A percentile compares a stretch with the other conserved stretches of the same genome.
These are phyloP conservation scores for Danio choprae DNA, from an alignment of 2,797 vertebrate genomes.

Conservation along the genomic window DNA sequence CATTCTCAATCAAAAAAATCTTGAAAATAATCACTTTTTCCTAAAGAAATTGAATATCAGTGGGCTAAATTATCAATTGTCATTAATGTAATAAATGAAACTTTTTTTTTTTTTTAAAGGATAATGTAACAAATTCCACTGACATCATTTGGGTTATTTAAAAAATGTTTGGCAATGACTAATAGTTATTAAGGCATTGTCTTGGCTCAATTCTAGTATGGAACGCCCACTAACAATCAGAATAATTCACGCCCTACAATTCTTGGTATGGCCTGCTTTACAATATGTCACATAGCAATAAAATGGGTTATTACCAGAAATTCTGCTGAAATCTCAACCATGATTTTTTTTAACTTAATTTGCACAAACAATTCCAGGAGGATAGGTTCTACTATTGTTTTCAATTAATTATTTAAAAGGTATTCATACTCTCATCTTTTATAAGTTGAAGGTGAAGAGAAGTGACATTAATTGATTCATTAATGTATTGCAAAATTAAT, in stretches of 20 bases:
- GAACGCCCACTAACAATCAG: conserved; percentile 6
- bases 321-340: not conserved
- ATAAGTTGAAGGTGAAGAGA: too few relatives aligned
- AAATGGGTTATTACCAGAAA: not conserved
- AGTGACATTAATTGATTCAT: too few relatives aligned
- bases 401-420: too few relatives aligned
- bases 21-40: not conserved
- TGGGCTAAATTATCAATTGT: not conserved
- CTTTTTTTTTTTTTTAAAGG: not conserved
- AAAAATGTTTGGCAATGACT: not conserved
- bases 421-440: not conserved
- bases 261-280: not conserved
- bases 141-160: not conserved
- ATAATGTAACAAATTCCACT: not conserved
- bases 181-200: not conserved
- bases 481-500: too few relatives aligned
- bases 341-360: too few relatives aligned
- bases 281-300: not conserved
- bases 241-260: not conserved
- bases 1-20: not conserved
- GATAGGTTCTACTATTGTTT: too few relatives aligned
- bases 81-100: not conserved
- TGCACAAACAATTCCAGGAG: too few relatives aligned
- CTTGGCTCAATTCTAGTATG: not conserved
- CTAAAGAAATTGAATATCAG: not conserved